A percentile compares a stretch with the other conserved stretches of the same genome.
Evolutionary conservation across 2,888 invertebrate genomes (phyloP).

Genomic region (Carterocephalus palaemon): DNA sequence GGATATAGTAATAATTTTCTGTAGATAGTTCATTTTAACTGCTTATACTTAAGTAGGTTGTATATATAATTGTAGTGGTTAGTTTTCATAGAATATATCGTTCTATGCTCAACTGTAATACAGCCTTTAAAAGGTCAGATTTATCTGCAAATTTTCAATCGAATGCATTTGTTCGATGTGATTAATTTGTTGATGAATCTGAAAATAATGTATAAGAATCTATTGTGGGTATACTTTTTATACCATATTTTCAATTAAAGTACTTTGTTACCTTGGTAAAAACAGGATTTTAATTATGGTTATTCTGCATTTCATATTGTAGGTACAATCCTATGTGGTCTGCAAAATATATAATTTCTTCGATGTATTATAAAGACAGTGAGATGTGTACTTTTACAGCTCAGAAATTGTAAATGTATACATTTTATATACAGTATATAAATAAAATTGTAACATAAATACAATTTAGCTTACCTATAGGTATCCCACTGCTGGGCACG

Average conservation of each 20-base stretch:
- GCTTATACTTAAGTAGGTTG: too few relatives aligned
- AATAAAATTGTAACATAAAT: too few relatives aligned
- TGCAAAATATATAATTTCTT: too few relatives aligned
- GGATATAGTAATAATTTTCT: constrained; percentile 27
- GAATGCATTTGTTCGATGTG: constrained; percentile 12
- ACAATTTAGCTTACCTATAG: too few relatives aligned
- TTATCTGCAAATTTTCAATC: constrained; percentile 11
- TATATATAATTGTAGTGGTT: constrained; percentile 16
- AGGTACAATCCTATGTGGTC: too few relatives aligned
- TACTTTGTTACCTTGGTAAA: not conserved
- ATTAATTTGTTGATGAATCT: constrained; percentile 17
- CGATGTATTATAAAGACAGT: too few relatives aligned
- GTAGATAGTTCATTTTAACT: constrained; percentile 12
- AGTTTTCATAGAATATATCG: constrained; percentile 6
- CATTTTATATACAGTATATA: too few relatives aligned
- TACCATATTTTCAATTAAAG: not conserved
- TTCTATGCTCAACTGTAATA: constrained; percentile 15
- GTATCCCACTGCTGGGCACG: too few relatives aligned
- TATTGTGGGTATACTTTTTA: not conserved
- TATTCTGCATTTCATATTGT: constrained; percentile 2
- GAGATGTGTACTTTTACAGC: too few relatives aligned
- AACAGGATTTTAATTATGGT: not conserved
- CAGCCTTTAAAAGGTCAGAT: constrained; percentile 7
- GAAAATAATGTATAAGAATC: constrained; percentile 4
- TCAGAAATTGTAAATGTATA: too few relatives aligned